Evolutionary conservation across 2,888 invertebrate species (phyloP).

Genomic region (Ametastegia equiseti): DNA sequence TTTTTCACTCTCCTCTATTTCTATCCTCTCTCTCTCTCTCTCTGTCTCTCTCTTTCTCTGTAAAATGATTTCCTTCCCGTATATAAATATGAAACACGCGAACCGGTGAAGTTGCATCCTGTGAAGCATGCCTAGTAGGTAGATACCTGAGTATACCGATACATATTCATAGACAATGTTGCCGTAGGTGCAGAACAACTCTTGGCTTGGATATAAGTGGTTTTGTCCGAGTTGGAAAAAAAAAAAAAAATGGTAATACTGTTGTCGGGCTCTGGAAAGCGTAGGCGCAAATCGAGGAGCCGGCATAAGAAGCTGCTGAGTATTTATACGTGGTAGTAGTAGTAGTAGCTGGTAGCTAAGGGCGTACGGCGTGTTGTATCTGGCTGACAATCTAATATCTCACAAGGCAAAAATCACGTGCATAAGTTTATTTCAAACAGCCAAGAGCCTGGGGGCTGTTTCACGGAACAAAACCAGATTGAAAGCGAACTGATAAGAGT

Average conservation of each 20-base stretch:
- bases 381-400: constrained; percentile 64
- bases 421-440: constrained; percentile 37
- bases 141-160: not conserved
- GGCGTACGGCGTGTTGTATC: constrained; percentile 58
- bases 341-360: constrained; percentile 61
- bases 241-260: constrained; percentile 56
- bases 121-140: too few species aligned
- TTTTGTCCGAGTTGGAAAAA: constrained; percentile 55
- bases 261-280: constrained; percentile 46
- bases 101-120: not conserved
- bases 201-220: constrained; percentile 61
- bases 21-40: too few species aligned
- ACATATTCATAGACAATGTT: constrained; percentile 43
- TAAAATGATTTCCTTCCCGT: not conserved
- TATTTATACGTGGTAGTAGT: constrained; percentile 51
- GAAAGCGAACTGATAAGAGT: constrained; percentile 34
- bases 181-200: constrained; percentile 58
- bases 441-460: constrained; percentile 13
- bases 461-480: constrained; percentile 39
- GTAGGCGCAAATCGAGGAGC: constrained; percentile 43
- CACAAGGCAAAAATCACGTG: constrained; percentile 21
- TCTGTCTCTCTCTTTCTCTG: constrained; percentile 11
- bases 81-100: constrained; percentile 20
- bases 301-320: constrained; percentile 34
- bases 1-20: too few species aligned